A percentile compares a stretch with the other conserved stretches of the same genome.
These are phyloP conservation scores for Oreocharis arfaki DNA, from an alignment of 2,113 vertebrate species.

Conservation along the genomic window DNA sequence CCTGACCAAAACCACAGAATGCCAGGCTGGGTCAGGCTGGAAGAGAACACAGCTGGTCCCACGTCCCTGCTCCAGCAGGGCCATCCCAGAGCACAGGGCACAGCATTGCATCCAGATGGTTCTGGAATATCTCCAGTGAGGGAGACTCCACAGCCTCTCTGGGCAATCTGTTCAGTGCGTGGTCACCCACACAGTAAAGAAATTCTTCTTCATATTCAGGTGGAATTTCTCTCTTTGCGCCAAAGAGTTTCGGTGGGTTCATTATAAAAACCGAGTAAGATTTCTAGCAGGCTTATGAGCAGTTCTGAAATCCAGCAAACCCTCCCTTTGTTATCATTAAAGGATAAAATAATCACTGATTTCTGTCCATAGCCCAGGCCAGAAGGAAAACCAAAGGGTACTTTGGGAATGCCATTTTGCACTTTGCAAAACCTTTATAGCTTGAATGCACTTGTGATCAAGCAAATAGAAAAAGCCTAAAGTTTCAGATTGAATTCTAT, in stretches of 20 bases:
- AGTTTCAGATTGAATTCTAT: background rate
- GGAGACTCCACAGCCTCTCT: background rate
- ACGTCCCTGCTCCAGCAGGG: background rate
- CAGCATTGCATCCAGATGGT: background rate
- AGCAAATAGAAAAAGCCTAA: background rate
- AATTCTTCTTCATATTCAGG: background rate
- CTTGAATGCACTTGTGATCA: background rate
- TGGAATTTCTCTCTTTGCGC: background rate
- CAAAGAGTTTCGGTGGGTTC: background rate
- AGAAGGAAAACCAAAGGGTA: background rate
- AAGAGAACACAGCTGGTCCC: background rate
- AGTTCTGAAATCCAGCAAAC: background rate
- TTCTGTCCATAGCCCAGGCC: background rate
- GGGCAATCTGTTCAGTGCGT: background rate
- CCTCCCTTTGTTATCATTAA: background rate
- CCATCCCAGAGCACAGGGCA: background rate
- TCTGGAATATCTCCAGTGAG: background rate
- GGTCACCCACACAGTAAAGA: background rate
- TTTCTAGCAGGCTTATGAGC: background rate
- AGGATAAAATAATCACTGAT: background rate
- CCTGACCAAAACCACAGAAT: background rate
- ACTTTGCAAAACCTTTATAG: background rate
- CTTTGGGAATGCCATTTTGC: background rate
- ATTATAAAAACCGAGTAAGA: background rate
- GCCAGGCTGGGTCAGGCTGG: background rate